A percentile compares a stretch with the other conserved stretches of the same genome.
phyloP scores from a whole-genome alignment of 2,113 vertebrate species.

The Centropus bengalensis region DNA sequence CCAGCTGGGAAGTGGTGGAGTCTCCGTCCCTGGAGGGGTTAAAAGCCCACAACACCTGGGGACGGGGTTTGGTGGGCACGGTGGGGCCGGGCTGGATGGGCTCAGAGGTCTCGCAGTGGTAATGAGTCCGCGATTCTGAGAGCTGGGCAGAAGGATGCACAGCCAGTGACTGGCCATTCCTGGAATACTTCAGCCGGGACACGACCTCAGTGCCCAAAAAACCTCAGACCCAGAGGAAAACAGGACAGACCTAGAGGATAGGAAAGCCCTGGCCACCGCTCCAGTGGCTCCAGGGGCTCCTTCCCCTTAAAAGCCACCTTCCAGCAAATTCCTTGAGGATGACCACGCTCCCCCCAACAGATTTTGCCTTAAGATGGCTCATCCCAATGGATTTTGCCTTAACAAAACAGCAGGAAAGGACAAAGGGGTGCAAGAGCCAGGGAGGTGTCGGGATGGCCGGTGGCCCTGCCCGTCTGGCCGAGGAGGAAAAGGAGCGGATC shows the following conservation, averaged over 20 bases:
- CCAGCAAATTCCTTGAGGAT: too few relatives aligned
- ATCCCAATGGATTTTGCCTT: background rate
- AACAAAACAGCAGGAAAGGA: background rate
- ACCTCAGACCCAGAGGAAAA: background rate
- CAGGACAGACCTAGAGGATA: too few relatives aligned
- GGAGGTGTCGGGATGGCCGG: background rate
- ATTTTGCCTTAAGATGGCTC: background rate
- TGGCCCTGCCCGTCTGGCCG: background rate
- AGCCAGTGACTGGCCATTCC: background rate
- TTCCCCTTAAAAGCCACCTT: background rate
- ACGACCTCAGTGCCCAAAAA: background rate
- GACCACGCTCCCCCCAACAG: rapidly evolving
- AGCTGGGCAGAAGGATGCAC: background rate
- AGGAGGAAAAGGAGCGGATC: background rate
- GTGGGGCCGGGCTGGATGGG: too few relatives aligned
- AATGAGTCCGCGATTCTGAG: too few relatives aligned
- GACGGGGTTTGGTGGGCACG: too few relatives aligned
- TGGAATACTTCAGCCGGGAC: background rate
- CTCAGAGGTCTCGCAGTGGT: too few relatives aligned
- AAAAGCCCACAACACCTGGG: too few relatives aligned
- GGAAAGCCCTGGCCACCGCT: background rate
- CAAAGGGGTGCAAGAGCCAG: background rate
- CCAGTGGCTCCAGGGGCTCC: background rate
- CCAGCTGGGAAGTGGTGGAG: background rate
- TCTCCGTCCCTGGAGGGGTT: too few relatives aligned